Conservation (phyloP, 2,797 vertebrate genomes). For the Malurus splendens region DNA sequence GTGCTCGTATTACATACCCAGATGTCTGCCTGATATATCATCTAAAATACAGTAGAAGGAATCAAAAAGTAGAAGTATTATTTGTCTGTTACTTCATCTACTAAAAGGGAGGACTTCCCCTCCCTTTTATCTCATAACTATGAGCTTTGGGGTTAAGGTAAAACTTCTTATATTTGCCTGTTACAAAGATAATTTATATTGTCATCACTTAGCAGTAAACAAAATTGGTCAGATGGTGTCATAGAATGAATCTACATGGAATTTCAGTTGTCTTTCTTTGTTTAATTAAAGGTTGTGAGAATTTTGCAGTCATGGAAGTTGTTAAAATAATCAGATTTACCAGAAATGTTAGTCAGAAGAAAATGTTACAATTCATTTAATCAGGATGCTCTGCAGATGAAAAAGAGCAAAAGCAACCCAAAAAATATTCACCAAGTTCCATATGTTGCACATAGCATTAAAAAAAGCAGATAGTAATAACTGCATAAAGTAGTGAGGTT, state of each 20-base stretch:
- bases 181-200: not conserved
- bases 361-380: not conserved
- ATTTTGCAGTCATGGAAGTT: not conserved
- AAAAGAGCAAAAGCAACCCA: not conserved
- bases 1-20: not conserved
- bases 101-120: rapidly evolving
- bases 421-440: not conserved
- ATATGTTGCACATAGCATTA: not conserved
- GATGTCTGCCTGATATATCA: constrained; percentile 8
- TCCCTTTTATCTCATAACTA: not conserved
- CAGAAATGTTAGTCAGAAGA: not conserved
- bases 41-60: not conserved
- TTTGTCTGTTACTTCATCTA: not conserved
- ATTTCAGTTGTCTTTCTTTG: not conserved
- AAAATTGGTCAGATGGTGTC: not conserved
- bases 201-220: not conserved
- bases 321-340: not conserved
- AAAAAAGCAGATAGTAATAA: not conserved
- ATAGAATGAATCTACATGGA: not conserved
- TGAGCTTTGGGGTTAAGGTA: not conserved
- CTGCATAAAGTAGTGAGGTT: not conserved
- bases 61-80: not conserved
- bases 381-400: not conserved
- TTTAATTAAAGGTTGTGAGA: not conserved
- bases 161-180: not conserved